A percentile compares a stretch with the other conserved stretches of the same genome.
phyloP scores from a whole-genome alignment of 2,888 invertebrate genomes.

The Eilema caniola region DNA sequence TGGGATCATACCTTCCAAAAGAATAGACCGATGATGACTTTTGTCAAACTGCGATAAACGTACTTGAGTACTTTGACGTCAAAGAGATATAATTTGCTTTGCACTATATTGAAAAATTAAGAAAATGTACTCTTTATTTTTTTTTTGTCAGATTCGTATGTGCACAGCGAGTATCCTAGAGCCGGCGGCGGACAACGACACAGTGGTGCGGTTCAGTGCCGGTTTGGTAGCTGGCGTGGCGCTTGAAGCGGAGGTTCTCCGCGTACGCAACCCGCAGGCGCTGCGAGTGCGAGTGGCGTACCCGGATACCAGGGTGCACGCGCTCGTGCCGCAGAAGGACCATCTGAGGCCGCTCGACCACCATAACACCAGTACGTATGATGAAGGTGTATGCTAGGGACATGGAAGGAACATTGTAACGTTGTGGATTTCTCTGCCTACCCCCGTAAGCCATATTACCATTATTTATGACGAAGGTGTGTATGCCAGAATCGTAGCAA shows the following conservation, averaged over 20 bases:
- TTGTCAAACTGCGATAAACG: too few relatives aligned
- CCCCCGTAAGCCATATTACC: not conserved
- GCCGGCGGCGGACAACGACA: constrained; percentile 92
- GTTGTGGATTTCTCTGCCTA: not conserved
- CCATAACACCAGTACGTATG: constrained; percentile 73
- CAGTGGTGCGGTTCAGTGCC: constrained; percentile 96
- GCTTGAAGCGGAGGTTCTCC: constrained; percentile 94
- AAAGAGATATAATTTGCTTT: too few relatives aligned
- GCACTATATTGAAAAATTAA: too few relatives aligned
- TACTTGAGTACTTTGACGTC: too few relatives aligned
- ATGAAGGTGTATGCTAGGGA: too few relatives aligned
- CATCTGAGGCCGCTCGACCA: constrained; percentile 92
- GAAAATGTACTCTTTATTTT: too few relatives aligned
- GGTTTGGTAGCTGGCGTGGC: constrained; percentile 96
- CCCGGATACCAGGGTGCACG: constrained; percentile 96
- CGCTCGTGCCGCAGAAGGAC: constrained; percentile 92
- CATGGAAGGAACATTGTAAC: too few relatives aligned
- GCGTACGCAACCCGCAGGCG: constrained; percentile 90
- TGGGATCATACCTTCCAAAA: too few relatives aligned
- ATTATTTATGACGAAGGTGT: too few relatives aligned
- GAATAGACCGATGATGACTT: too few relatives aligned
- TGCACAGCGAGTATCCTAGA: constrained; percentile 94
- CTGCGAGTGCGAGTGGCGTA: constrained; percentile 95
- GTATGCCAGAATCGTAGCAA: not conserved
- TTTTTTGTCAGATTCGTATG: constrained; percentile 89